Evolutionary conservation across 2,113 vertebrate species (phyloP).

Genomic region (Urocitellus parryii): DNA sequence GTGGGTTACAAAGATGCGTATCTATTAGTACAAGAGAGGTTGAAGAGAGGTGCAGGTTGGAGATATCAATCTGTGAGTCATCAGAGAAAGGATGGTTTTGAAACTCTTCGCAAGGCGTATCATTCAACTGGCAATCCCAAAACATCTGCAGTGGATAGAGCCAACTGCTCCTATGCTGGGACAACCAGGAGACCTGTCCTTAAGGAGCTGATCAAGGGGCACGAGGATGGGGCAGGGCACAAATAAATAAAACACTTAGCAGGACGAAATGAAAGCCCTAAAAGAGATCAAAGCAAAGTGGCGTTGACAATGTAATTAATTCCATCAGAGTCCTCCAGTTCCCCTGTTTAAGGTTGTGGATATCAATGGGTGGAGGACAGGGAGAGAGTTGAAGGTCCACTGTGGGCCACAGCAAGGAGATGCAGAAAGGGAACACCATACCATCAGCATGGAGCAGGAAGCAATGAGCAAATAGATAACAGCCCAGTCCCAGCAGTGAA

Average conservation of each 20-base stretch:
- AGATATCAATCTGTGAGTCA: not conserved
- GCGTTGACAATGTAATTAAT: constrained; percentile 22
- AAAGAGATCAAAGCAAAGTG: not conserved
- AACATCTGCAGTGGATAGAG: not conserved
- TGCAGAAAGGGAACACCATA: not conserved
- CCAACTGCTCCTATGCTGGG: not conserved
- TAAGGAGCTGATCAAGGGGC: not conserved
- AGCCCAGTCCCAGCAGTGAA: not conserved
- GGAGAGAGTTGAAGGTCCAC: not conserved
- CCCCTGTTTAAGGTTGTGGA: not conserved
- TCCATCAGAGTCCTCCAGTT: not conserved
- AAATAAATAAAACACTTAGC: not conserved
- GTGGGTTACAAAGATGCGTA: not conserved
- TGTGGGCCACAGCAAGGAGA: not conserved
- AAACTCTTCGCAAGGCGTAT: not conserved
- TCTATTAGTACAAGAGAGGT: not conserved
- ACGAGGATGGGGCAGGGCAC: not conserved
- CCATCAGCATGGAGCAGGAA: not conserved
- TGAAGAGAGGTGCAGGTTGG: not conserved
- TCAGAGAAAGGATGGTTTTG: not conserved
- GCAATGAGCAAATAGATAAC: not conserved
- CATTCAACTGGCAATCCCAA: not conserved
- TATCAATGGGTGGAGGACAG: not conserved
- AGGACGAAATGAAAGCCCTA: not conserved
- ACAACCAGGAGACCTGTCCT: not conserved